These are phyloP conservation scores for Chorisops tibialis DNA, from an alignment of 2,888 invertebrate species.

Conservation along the genomic window DNA sequence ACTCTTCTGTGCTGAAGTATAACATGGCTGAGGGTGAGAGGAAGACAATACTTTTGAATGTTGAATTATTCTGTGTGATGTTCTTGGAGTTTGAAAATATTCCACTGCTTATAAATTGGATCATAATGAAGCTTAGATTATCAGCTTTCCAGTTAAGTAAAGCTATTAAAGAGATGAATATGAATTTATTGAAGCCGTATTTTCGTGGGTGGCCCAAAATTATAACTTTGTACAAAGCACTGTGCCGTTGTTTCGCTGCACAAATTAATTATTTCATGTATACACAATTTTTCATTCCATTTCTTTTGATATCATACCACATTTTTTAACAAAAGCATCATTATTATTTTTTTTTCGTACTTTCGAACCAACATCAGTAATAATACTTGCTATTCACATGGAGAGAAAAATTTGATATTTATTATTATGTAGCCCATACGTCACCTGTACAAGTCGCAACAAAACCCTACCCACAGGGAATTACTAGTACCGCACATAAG, in stretches of 20 bases:
- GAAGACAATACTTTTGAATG: background rate
- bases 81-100: background rate
- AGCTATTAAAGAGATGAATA: no score
- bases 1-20: no score
- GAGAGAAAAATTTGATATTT: constrained; percentile 34
- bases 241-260: no score
- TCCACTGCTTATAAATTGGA: background rate
- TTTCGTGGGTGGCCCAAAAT: no score
- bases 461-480: constrained; percentile 22
- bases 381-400: constrained; percentile 6
- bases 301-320: no score
- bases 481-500: constrained; percentile 9
- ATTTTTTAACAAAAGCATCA: no score
- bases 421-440: constrained; percentile 35
- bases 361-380: constrained; percentile 17
- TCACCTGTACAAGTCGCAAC: constrained; percentile 25
- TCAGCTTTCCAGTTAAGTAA: no score
- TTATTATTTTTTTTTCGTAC: constrained; percentile 7
- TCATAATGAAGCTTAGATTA: no score
- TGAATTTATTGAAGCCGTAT: no score
- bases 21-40: background rate
- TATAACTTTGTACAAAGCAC: no score
- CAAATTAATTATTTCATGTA: no score
- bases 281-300: no score
- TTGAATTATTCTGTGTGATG: background rate